These are phyloP conservation scores for Epizoanthus rinbou DNA, from an alignment of 92 coral and sea anemone species.

Conservation along the genomic window DNA sequence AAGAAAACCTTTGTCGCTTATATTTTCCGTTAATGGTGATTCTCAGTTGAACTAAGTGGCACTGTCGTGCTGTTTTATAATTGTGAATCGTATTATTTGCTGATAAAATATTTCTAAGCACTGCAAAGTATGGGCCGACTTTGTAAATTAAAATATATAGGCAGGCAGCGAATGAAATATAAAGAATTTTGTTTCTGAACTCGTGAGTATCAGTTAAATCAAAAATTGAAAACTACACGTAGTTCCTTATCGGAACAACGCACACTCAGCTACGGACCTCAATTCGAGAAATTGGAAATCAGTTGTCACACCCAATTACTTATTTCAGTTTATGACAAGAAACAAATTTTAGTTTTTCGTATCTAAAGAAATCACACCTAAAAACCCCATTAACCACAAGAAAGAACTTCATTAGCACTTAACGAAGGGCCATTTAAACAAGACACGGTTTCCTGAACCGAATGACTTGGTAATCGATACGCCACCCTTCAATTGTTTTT, in stretches of 20 bases:
- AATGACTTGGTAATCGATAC: no score
- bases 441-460: background rate
- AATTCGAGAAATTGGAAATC: background rate
- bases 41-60: background rate
- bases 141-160: background rate
- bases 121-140: background rate
- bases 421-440: background rate
- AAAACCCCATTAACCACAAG: background rate
- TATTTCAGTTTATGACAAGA: background rate
- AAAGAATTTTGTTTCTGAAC: no score
- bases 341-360: background rate
- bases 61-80: background rate
- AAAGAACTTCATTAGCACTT: no score
- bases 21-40: no score
- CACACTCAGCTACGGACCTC: background rate
- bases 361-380: background rate
- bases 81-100: background rate
- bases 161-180: background rate
- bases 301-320: background rate
- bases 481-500: no score
- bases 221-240: no score
- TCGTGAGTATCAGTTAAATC: no score
- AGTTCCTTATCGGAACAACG: no score
- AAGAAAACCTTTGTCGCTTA: no score
- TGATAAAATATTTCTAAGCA: background rate